Evolutionary conservation across 2,113 vertebrate genomes (phyloP), one percentile per base, ranked within the genome.

Genomic region (Sterrhoptilus dennistouni): DNA sequence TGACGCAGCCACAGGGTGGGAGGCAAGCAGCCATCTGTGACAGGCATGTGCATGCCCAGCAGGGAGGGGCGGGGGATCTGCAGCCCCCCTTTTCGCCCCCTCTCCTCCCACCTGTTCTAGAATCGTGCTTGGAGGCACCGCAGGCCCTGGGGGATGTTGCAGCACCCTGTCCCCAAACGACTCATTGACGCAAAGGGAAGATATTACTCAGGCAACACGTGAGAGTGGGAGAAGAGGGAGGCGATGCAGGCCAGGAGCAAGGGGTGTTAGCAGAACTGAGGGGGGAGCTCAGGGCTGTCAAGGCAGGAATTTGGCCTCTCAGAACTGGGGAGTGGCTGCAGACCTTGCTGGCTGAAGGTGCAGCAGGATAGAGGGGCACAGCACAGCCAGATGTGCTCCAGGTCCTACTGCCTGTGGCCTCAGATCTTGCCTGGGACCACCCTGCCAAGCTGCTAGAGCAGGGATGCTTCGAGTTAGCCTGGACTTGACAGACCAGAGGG

Each of bases 11-110:
- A 1, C n/a, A 8, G 66, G 64, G 75, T 90, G 79, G 93, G 89
- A 95, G 86, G 89, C 61, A 35, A 66, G 86, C 83, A 90, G 75
- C 89, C 83, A 72, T 86, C 91, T 93, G 89, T 47, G 70, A 68
- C 29, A 63, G 61, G 61, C 74, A 56, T 82, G 65, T 76, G 85
- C 14, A 0, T 79, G 66, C 83, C 65, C 89, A n/a, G 89, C 33
- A 42, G 66, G 70, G 61, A 83, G 35, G 21, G n/a, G 22, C 0
- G 12, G 38, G 70, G 49, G 59, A 89, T 71, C 53, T 80, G 74
- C 75, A 85, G 66, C 50, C 80, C 71, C 69, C 53, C 11, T 59
- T 64, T 61, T 38, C 36, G 0, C 89, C 76, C 59, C 76, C 63
- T 92, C 87, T 89, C 87, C 83, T 80, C 92, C 96, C 64, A 83